These are phyloP conservation scores for Amphipoea oculea DNA, from an alignment of 2,888 invertebrate genomes.

Conservation along the genomic window DNA sequence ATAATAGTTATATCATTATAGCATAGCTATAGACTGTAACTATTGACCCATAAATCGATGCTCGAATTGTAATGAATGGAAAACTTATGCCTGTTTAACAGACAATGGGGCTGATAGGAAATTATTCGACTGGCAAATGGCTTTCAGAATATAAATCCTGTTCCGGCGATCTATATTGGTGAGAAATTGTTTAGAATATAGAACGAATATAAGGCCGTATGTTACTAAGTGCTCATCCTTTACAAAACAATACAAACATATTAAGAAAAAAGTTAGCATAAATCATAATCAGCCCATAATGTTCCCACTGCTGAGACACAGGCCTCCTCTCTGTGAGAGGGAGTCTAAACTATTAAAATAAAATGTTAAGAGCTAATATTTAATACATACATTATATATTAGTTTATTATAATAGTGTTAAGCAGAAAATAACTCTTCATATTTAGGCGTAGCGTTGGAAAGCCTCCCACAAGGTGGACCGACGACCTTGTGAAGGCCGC, in stretches of 20 bases:
- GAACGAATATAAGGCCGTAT: background rate
- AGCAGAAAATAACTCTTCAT: background rate
- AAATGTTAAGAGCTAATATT: background rate
- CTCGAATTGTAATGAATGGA: slow-evolving; percentile 26
- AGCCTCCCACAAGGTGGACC: no score
- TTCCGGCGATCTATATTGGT: background rate
- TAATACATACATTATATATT: no score
- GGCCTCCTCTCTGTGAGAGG: no score
- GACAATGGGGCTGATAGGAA: slow-evolving; percentile 23
- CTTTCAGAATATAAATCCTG: background rate
- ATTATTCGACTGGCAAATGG: background rate
- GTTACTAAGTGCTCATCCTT: background rate
- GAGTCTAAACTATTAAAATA: background rate
- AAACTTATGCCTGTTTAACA: slow-evolving; percentile 11
- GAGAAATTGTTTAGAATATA: background rate
- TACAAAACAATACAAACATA: no score
- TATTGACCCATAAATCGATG: slow-evolving; percentile 33
- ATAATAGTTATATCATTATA: slow-evolving; percentile 35
- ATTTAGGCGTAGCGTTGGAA: no score
- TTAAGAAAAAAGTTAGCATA: no score
- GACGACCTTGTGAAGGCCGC: no score
- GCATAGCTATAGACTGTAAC: slow-evolving; percentile 11
- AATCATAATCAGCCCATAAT: no score
- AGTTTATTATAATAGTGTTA: background rate
- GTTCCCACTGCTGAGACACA: no score